Evolutionary conservation across 2,113 vertebrate species (phyloP).

Genomic region (Vimba vimba): DNA sequence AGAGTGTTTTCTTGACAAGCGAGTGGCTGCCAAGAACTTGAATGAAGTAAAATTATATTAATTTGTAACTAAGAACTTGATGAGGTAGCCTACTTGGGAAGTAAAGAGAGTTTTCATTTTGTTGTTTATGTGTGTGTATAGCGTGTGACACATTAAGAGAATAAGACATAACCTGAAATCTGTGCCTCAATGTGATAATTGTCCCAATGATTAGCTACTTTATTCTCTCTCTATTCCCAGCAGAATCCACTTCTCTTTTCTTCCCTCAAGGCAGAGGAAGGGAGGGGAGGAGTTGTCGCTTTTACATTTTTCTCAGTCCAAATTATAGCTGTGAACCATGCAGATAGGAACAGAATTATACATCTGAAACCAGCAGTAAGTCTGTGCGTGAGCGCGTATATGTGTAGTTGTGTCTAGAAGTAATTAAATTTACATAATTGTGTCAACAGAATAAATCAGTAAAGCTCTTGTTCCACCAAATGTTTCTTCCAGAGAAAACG

Average conservation of each 20-base stretch:
- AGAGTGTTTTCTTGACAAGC: constrained; percentile 7
- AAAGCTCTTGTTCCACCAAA: constrained; percentile 37
- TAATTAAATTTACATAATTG: constrained; percentile 46
- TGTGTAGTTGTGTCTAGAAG: constrained; percentile 45
- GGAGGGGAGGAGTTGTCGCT: constrained; percentile 27
- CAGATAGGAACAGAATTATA: constrained; percentile 43
- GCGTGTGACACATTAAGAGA: constrained; percentile 3
- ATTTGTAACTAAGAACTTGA: neutral
- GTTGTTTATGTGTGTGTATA: neutral
- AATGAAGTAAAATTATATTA: constrained; percentile 4
- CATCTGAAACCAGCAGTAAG: constrained; percentile 17
- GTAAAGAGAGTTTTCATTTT: neutral
- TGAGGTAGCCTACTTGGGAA: neutral
- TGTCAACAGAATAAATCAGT: constrained; percentile 44
- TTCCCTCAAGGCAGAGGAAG: constrained; percentile 31
- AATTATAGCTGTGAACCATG: constrained; percentile 45
- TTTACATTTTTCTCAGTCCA: constrained; percentile 48
- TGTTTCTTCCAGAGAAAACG: constrained; percentile 31
- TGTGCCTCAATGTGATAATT: constrained; percentile 35
- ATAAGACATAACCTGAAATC: constrained; percentile 41
- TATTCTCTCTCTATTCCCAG: constrained; percentile 26
- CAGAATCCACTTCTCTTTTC: constrained; percentile 12
- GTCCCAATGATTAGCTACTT: constrained; percentile 38
- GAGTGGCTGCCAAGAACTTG: constrained; percentile 2
- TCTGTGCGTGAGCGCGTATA: constrained; percentile 15